phyloP scores from a whole-genome alignment of 2,113 vertebrate species.

The Scytalopus superciliaris region DNA sequence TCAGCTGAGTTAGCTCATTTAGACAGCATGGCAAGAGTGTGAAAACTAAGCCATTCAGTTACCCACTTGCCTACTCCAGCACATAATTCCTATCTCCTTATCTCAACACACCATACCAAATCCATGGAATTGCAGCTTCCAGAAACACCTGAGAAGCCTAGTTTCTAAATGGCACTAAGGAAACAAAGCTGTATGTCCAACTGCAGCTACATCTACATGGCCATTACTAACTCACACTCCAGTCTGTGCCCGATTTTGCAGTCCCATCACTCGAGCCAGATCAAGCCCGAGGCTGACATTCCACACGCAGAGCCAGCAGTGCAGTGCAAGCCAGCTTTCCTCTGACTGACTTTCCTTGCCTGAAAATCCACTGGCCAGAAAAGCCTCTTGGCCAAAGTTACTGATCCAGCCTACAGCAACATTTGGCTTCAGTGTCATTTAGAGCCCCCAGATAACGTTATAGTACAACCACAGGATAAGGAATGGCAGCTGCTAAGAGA shows the following conservation, averaged over 20 bases:
- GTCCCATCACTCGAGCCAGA: background rate
- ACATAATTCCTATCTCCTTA: background rate
- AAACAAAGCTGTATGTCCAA: background rate
- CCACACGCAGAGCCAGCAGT: background rate
- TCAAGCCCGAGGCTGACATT: background rate
- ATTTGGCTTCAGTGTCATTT: background rate
- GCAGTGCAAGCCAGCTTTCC: background rate
- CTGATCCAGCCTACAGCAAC: background rate
- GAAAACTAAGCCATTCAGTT: background rate
- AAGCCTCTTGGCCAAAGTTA: background rate
- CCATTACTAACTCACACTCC: fast-evolving
- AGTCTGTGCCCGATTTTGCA: background rate
- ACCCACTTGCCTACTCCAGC: background rate
- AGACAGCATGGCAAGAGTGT: background rate
- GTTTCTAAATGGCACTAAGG: background rate
- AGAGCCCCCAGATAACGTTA: background rate
- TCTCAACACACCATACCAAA: background rate
- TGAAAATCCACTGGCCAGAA: background rate
- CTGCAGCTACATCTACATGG: background rate
- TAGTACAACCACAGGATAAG: background rate
- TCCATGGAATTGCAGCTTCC: background rate
- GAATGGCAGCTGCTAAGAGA: background rate
- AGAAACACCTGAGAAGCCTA: background rate
- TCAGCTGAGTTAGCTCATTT: background rate
- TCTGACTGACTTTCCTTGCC: background rate